phyloP scores from a whole-genome alignment of 1,140 invertebrate species.

The Hermatobates lingyangjiaoensis region DNA sequence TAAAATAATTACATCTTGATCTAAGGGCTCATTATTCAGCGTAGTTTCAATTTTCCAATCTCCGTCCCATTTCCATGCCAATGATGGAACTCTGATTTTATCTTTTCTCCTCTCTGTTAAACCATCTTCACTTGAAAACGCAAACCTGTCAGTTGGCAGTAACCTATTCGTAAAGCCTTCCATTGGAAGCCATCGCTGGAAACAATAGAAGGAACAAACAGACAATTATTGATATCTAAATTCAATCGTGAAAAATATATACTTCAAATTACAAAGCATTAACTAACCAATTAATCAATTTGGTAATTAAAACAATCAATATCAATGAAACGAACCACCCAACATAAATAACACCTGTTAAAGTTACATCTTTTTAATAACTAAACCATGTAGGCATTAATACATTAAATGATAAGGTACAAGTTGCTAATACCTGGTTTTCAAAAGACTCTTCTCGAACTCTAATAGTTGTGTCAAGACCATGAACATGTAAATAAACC shows the following conservation, averaged over 20 bases:
- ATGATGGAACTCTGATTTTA: constrained; percentile 63
- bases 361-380: no score
- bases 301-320: no score
- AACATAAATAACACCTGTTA: no score
- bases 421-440: constrained; percentile 60
- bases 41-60: constrained; percentile 80
- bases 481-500: constrained; percentile 75
- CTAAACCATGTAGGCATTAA: no score
- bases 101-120: constrained; percentile 52
- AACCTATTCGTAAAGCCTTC: constrained; percentile 66
- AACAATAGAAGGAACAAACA: constrained; percentile 11
- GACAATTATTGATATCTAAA: no score
- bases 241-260: no score
- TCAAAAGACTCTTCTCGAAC: constrained; percentile 80
- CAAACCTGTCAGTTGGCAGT: constrained; percentile 66
- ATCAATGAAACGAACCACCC: no score
- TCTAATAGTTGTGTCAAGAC: constrained; percentile 70
- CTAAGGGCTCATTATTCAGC: constrained; percentile 65
- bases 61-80: constrained; percentile 86
- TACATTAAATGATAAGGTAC: no score
- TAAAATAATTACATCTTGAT: constrained; percentile 45
- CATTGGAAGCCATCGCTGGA: constrained; percentile 68
- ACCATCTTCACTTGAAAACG: constrained; percentile 69
- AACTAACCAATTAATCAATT: no score
- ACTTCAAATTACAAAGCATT: no score